These are phyloP conservation scores for Ciona savignyi DNA, from an alignment of 23 tunicate species.

Conservation along the genomic window DNA sequence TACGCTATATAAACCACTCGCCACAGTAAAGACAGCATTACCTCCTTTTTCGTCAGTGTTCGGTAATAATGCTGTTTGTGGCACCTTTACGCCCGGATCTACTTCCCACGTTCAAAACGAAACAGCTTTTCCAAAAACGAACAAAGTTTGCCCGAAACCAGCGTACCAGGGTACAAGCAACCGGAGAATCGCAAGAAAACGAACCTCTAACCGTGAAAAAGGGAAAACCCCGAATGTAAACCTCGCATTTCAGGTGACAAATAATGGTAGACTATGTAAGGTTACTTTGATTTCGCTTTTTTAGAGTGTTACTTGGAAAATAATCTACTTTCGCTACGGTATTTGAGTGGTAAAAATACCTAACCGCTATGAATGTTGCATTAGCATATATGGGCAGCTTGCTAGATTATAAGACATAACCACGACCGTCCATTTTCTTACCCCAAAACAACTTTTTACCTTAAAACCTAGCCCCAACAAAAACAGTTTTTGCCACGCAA, in stretches of 20 bases:
- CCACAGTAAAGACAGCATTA: background rate
- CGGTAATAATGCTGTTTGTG: background rate
- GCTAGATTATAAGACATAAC: too few species aligned
- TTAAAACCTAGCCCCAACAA: too few species aligned
- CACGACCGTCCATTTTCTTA: too few species aligned
- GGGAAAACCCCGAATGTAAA: conserved; percentile 41
- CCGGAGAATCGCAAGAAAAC: background rate
- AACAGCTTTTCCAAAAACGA: background rate
- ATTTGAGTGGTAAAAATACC: too few species aligned
- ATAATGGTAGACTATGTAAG: too few species aligned
- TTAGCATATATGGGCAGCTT: too few species aligned
- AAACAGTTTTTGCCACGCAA: too few species aligned
- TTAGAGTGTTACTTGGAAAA: too few species aligned
- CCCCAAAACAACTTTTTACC: too few species aligned
- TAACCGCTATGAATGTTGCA: too few species aligned
- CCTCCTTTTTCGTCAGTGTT: background rate
- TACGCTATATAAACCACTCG: background rate
- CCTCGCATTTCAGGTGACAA: conserved; percentile 39
- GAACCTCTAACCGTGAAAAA: conserved; percentile 13
- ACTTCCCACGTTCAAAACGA: background rate
- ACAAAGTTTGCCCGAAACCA: background rate
- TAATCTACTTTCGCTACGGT: too few species aligned
- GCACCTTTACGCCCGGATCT: background rate
- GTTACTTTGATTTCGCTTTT: too few species aligned
- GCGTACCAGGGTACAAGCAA: background rate